Evolutionary conservation across 2,797 vertebrate species (phyloP).

Genomic region (Argyrosomus regius): DNA sequence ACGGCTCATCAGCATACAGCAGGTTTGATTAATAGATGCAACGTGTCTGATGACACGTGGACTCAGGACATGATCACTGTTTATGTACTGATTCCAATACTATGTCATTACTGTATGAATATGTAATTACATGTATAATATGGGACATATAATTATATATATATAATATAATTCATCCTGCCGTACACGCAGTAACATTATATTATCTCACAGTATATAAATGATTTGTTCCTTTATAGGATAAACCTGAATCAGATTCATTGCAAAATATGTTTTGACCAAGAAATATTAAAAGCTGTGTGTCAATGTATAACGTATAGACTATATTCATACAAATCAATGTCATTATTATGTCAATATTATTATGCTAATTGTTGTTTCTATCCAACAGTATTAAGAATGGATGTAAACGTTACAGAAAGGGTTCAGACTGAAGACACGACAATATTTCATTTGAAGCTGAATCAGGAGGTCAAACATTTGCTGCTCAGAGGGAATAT

Average conservation of each 20-base stretch:
- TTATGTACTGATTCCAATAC: not conserved
- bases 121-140: too few species aligned
- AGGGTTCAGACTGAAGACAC: not conserved
- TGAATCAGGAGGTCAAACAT: not conserved
- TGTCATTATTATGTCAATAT: not conserved
- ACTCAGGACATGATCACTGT: not conserved
- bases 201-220: not conserved
- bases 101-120: not conserved
- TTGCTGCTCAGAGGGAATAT: constrained; percentile 4
- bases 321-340: not conserved
- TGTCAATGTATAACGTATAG: too few species aligned
- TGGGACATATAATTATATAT: too few species aligned
- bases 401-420: not conserved
- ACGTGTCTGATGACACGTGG: not conserved
- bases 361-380: not conserved
- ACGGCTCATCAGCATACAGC: not conserved
- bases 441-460: not conserved
- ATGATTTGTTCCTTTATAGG: not conserved
- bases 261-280: too few species aligned
- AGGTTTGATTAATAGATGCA: not conserved
- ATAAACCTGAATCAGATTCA: not conserved
- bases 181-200: not conserved
- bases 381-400: not conserved
- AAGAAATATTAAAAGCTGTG: too few species aligned
- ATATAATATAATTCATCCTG: too few species aligned